These are phyloP conservation scores for Palaemon carinicauda DNA, from an alignment of 1,140 invertebrate genomes.

Conservation along the genomic window DNA sequence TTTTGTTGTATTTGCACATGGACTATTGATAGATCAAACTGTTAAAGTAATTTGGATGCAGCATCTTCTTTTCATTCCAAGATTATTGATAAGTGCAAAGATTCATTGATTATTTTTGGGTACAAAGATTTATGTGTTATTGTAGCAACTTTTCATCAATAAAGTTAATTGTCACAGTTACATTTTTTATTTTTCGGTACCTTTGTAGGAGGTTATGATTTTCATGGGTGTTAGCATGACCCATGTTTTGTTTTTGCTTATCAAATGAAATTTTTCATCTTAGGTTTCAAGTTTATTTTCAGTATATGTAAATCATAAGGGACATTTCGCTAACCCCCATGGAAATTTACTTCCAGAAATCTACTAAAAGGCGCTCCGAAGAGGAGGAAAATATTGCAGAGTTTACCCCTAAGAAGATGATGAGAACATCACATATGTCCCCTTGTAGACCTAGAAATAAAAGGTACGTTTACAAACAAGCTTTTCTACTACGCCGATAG, in stretches of 20 bases:
- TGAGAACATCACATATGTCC: conserved; percentile 51
- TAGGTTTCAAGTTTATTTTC: too few species aligned
- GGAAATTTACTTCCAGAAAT: conserved; percentile 59
- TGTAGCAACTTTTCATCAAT: conserved; percentile 13
- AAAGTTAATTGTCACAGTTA: neutral
- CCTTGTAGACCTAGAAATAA: conserved; percentile 57
- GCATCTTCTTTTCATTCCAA: too few species aligned
- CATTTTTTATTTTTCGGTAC: conserved; percentile 9
- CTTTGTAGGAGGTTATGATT: conserved; percentile 21
- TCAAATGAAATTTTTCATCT: too few species aligned
- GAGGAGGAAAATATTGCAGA: conserved; percentile 57
- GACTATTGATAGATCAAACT: too few species aligned
- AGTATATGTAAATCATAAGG: too few species aligned
- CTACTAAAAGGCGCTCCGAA: conserved; percentile 53
- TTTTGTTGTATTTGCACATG: too few species aligned
- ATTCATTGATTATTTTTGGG: too few species aligned
- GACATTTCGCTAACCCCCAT: conserved; percentile 45
- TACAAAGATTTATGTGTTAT: too few species aligned
- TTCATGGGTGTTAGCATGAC: conserved; percentile 41
- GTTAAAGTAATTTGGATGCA: too few species aligned
- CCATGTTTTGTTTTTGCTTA: neutral
- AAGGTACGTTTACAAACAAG: neutral
- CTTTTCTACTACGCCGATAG: too few species aligned
- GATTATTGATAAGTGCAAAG: too few species aligned
- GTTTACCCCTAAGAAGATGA: conserved; percentile 54